phyloP scores from a whole-genome alignment of 2,113 vertebrate species.

The Solea senegalensis region DNA sequence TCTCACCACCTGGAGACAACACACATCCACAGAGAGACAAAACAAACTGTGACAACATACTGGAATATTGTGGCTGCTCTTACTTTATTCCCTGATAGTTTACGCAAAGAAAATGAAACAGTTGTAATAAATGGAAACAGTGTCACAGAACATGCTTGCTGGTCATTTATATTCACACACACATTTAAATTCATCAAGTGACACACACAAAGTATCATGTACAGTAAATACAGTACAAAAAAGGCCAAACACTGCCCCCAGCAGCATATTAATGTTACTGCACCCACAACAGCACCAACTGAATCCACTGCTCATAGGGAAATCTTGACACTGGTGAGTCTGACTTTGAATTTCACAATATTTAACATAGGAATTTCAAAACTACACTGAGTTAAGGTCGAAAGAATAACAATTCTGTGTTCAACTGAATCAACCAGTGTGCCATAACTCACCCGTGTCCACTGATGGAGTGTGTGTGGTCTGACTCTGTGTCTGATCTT shows the following conservation, averaged over 20 bases:
- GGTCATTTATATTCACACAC: not conserved
- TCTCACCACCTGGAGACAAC: slow-evolving; percentile 66
- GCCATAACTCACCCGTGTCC: slow-evolving; percentile 54
- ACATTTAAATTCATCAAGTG: not conserved
- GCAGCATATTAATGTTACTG: slow-evolving; percentile 63
- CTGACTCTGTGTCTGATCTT: slow-evolving; percentile 49
- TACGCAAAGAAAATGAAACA: not conserved
- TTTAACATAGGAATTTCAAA: not conserved
- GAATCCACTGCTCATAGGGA: not conserved
- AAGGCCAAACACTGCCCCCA: slow-evolving; percentile 66
- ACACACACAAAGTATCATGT: not conserved
- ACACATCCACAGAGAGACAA: slow-evolving; percentile 10
- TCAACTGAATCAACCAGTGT: not conserved
- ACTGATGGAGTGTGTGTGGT: slow-evolving; percentile 27
- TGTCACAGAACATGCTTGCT: not conserved
- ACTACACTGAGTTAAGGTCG: not conserved
- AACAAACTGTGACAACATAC: not conserved
- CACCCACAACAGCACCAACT: slow-evolving; percentile 10
- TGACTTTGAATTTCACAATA: not conserved
- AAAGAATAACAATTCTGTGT: not conserved
- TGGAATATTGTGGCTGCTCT: slow-evolving; percentile 11
- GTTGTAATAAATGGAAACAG: not conserved
- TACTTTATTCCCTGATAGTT: slow-evolving; percentile 2
- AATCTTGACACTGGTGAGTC: not conserved
- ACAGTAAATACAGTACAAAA: slow-evolving; percentile 4